Percentiles rank a stretch among this genome's conserved stretches.
These are phyloP conservation scores for Alsophila aescularia DNA, from an alignment of 2,888 invertebrate genomes.

Conservation along the genomic window DNA sequence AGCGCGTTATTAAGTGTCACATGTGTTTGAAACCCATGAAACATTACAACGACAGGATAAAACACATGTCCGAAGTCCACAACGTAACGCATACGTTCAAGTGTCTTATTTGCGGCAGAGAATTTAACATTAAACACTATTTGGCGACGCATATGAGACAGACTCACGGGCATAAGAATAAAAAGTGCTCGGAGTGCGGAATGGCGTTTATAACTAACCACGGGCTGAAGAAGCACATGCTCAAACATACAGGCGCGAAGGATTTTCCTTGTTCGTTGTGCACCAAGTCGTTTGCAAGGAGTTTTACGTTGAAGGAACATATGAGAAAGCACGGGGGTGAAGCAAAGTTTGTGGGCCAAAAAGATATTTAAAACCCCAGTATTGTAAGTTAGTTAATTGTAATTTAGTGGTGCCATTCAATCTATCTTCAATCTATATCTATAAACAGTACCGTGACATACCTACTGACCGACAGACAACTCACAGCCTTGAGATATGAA, in stretches of 20 bases:
- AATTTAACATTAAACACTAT: slow-evolving; percentile 74
- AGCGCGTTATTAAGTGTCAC: slow-evolving; percentile 67
- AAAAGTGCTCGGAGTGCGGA: slow-evolving; percentile 58
- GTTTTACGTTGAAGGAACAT: slow-evolving; percentile 58
- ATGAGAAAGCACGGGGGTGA: slow-evolving; percentile 52
- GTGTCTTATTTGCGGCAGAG: slow-evolving; percentile 64
- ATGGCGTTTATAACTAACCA: slow-evolving; percentile 79
- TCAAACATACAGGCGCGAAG: slow-evolving; percentile 70
- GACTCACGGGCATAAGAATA: slow-evolving; percentile 74
- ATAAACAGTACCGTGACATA: no score
- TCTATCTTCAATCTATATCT: no score
- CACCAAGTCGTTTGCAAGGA: slow-evolving; percentile 60
- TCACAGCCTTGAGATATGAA: no score
- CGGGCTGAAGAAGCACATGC: slow-evolving; percentile 75
- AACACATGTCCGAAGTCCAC: slow-evolving; percentile 74
- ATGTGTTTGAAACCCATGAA: slow-evolving; percentile 74
- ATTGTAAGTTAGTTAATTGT: no score
- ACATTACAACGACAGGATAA: slow-evolving; percentile 72
- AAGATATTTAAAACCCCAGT: neutral
- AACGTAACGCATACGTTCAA: slow-evolving; percentile 70
- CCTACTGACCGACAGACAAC: no score
- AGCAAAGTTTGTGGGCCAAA: neutral
- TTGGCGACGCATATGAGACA: slow-evolving; percentile 72
- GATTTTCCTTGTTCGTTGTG: slow-evolving; percentile 68
- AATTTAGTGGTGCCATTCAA: no score